Evolutionary conservation across 2,113 vertebrate genomes (phyloP).

Genomic region (Penelope pileata): DNA sequence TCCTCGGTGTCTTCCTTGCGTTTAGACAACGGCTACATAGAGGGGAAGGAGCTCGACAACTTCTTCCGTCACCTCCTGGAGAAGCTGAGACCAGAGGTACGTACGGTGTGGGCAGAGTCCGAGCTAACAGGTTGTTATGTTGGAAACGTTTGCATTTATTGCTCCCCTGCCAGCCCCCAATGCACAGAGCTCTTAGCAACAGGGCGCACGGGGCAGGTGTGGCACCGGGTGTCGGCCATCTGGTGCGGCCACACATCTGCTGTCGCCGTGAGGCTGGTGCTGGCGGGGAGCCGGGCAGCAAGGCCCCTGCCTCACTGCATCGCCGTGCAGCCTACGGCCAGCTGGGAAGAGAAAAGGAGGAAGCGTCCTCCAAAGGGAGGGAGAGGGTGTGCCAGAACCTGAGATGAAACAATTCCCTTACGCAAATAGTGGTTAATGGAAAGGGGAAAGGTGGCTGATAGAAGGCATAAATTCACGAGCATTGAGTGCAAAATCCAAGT

Average conservation of each 20-base stretch:
- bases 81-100: constrained; percentile 82
- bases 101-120: not conserved
- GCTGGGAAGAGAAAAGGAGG: not conserved
- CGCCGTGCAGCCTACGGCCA: fast-evolving
- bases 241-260: constrained; percentile 17
- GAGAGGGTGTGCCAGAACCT: not conserved
- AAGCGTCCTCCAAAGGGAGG: not conserved
- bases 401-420: not conserved
- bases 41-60: constrained; percentile 89
- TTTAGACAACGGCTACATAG: constrained; percentile 95
- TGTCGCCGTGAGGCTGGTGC: not conserved
- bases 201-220: not conserved
- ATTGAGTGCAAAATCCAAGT: constrained; percentile 13
- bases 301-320: too few species aligned
- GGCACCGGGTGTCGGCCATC: not conserved
- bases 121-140: not conserved
- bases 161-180: not conserved
- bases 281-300: too few species aligned
- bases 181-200: constrained; percentile 19
- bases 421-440: not conserved
- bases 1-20: not conserved
- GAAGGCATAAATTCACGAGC: not conserved
- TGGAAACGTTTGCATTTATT: not conserved
- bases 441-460: not conserved
- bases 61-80: constrained; percentile 90